Evolutionary conservation across 2,797 vertebrate species (phyloP), one percentile per base, ranked within the genome.

Genomic region (Pogoniulus pusillus): DNA sequence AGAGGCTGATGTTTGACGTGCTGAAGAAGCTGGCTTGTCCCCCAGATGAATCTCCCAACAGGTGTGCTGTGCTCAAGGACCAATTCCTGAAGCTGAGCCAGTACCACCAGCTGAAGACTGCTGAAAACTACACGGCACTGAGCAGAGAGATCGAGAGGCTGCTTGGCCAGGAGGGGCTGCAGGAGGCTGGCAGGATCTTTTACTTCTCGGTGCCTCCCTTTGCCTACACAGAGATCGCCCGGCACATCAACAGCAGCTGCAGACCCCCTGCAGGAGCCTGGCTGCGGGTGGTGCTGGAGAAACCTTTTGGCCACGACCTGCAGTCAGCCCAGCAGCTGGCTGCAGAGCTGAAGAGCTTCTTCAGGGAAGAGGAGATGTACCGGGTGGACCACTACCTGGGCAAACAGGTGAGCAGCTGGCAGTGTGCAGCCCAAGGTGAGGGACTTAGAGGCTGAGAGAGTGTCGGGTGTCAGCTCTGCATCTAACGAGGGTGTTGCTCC

Each of bases 361-460:
- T 99, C 88, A 98, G 80, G 57, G 98, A 99, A 87, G 98, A 99
- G 65, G 99, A 99, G 97, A 99, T 99, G 98, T 99, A 98, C 97
- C 97, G 98, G 29, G 99, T 99, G 37, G 99, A 99, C 91, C 99
- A 99, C 88, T 99, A 99, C 97, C 96, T 99, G 60, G 99, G 99
- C 80, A 99, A 99, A 63, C 99, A 99, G 98, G 99, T 99, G 77
- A 96, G 97, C 49, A 8, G 34, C 7, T 45, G 22, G 27, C 10
- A 9, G 6, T 1, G 39, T 1, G 0, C 62, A 39, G 55, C 57
- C n/a, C 54, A 8, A 34, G 16, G 2, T 7, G 29, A 19, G 53
- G 79, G 65, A 12, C 20, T n/a, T 20, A 0, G 64, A 4, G 73
- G 37, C 70, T 49, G 66, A n/a, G 39, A 8, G 69, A 9, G 12